Evolutionary conservation across 2,888 invertebrate genomes (phyloP).

Genomic region (Acleris cristana): DNA sequence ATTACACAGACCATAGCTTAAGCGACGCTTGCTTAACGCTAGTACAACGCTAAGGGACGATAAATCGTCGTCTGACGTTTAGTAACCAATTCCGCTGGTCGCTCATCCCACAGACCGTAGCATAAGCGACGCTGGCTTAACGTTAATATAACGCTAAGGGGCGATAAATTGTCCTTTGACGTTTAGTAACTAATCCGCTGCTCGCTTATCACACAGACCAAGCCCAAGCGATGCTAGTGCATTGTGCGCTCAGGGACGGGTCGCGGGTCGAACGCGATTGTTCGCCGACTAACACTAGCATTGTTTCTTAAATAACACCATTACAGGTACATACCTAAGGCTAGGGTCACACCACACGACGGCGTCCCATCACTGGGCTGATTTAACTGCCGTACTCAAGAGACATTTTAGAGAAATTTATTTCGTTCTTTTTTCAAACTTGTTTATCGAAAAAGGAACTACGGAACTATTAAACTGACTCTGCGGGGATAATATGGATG

Average conservation of each 20-base stretch:
- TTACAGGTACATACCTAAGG: background rate
- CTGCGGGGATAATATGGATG: no score
- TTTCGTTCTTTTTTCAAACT: no score
- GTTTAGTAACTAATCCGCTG: background rate
- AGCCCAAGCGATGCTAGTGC: slow-evolving; percentile 12
- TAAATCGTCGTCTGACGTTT: background rate
- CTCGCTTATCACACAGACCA: background rate
- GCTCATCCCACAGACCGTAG: slow-evolving; percentile 1
- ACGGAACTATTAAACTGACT: no score
- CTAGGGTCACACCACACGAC: background rate
- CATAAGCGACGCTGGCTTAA: slow-evolving; percentile 1
- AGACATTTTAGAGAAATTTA: no score
- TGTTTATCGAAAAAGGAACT: no score
- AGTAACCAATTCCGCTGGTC: background rate
- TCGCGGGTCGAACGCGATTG: slow-evolving; percentile 30
- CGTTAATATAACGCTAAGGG: slow-evolving; percentile 7
- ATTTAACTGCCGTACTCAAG: no score
- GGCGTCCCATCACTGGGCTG: no score
- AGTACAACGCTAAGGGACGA: background rate
- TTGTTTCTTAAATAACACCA: slow-evolving; percentile 17
- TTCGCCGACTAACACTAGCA: slow-evolving; percentile 21
- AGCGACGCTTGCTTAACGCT: background rate
- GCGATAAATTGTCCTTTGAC: slow-evolving; percentile 14
- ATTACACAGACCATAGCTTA: background rate
- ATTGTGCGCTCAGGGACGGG: slow-evolving; percentile 18